These are phyloP conservation scores for Ibycter americanus DNA, from an alignment of 2,797 vertebrate genomes.

Conservation along the genomic window DNA sequence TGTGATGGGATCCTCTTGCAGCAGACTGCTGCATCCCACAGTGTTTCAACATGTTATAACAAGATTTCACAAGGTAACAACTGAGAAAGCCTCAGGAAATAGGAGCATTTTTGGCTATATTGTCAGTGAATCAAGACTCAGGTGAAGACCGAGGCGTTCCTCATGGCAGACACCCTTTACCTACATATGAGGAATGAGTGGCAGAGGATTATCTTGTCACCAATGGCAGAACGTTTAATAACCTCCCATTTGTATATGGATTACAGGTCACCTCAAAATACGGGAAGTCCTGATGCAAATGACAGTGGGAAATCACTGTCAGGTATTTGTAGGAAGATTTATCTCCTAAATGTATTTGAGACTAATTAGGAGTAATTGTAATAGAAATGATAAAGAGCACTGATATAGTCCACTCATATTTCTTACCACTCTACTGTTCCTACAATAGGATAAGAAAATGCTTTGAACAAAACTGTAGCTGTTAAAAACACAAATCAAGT, in stretches of 20 bases:
- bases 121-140: not conserved
- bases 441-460: not conserved
- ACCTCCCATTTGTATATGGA: not conserved
- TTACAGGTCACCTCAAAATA: not conserved
- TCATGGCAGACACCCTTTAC: not conserved
- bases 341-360: not conserved
- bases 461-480: not conserved
- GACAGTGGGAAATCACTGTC: not conserved
- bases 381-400: not conserved
- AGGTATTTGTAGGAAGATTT: not conserved
- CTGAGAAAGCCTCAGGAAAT: not conserved
- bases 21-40: not conserved
- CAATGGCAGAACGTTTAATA: not conserved
- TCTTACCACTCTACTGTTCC: not conserved
- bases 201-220: not conserved
- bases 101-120: not conserved
- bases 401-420: not conserved
- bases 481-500: not conserved
- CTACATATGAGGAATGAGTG: not conserved
- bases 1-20: not conserved
- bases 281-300: not conserved
- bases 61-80: not conserved
- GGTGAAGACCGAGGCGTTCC: not conserved
- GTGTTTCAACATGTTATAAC: not conserved
- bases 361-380: not conserved